A percentile compares a stretch with the other conserved stretches of the same genome.
Conservation (phyloP, 2,797 vertebrate genomes). For the Clarias platycephalus region DNA sequence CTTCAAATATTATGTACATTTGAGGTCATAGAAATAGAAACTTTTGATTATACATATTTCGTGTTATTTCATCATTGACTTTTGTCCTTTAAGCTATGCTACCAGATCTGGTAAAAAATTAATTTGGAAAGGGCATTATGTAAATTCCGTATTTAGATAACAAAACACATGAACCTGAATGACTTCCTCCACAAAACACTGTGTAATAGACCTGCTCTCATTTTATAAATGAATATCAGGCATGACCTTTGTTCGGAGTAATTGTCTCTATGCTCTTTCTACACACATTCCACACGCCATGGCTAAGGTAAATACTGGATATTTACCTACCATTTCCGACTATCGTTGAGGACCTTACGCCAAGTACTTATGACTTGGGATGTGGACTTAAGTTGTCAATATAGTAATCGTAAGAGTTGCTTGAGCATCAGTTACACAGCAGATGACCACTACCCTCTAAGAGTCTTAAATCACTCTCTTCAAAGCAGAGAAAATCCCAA, state of each 20-base stretch:
- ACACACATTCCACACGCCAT: background rate
- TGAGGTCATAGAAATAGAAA: background rate
- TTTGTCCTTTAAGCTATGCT: background rate
- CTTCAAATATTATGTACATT: background rate
- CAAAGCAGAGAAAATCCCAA: slow-evolving; percentile 28
- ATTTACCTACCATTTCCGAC: background rate
- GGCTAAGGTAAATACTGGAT: background rate
- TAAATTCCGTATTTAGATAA: background rate
- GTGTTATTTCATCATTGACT: background rate
- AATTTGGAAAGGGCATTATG: too few species aligned
- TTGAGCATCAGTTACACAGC: background rate
- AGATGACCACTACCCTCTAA: slow-evolving; percentile 33
- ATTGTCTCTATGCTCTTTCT: background rate
- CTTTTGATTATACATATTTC: background rate
- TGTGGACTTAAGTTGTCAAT: background rate
- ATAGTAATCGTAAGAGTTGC: background rate
- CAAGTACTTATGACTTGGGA: too few species aligned
- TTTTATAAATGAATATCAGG: background rate
- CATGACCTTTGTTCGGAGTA: too few species aligned
- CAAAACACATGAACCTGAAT: background rate
- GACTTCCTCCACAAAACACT: background rate
- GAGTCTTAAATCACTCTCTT: background rate
- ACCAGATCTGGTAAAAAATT: background rate
- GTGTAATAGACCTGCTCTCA: background rate
- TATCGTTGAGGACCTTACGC: background rate